A percentile compares a stretch with the other conserved stretches of the same genome.
Evolutionary conservation across 2,888 invertebrate genomes (phyloP).

Genomic region (Myopa tessellatipennis): DNA sequence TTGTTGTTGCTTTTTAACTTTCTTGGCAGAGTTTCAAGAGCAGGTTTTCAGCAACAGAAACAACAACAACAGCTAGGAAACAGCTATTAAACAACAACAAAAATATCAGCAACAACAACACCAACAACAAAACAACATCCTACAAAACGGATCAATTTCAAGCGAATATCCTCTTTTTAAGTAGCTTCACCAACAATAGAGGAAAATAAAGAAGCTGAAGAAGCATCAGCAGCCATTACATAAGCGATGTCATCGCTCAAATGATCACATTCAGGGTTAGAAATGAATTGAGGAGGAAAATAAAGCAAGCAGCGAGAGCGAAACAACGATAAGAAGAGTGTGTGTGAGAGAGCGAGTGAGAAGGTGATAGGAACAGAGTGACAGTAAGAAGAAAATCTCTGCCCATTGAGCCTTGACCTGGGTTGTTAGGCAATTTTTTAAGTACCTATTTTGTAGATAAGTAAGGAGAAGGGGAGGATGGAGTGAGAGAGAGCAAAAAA

Average conservation of each 20-base stretch:
- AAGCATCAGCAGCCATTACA: background rate
- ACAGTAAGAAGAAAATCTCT: background rate
- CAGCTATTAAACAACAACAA: too few species aligned
- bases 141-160: conserved; percentile 34
- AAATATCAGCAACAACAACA: background rate
- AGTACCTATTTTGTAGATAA: background rate
- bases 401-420: conserved; percentile 14
- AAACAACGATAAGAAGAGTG: background rate
- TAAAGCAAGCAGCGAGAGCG: background rate
- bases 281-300: background rate
- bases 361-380: background rate
- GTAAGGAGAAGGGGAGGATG: background rate
- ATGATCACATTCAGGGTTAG: background rate
- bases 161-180: conserved; percentile 26
- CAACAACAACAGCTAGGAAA: background rate
- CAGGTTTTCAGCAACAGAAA: background rate
- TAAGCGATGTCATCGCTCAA: conserved; percentile 11
- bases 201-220: conserved; percentile 2
- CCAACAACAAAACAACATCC: background rate
- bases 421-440: conserved; percentile 11
- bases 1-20: too few species aligned
- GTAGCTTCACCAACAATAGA: conserved; percentile 17
- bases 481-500: background rate
- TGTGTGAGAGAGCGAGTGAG: background rate
- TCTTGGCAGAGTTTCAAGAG: too few species aligned